Base-by-base conservation (phyloP, 2,797 vertebrate species). In the Tragelaphus eurycerus region DNA sequence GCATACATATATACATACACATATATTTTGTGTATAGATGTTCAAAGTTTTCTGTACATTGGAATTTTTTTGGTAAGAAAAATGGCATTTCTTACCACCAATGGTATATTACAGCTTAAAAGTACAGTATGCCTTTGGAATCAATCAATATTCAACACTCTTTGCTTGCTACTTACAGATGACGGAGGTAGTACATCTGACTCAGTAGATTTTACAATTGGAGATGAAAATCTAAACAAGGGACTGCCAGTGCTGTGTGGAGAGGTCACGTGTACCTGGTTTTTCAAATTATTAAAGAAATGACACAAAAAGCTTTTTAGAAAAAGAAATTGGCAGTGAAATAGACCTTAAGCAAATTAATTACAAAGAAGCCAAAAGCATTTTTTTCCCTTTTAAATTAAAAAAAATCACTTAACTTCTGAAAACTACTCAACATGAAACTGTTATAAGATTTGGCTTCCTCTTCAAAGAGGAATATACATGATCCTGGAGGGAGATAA, bases 181-280 rank as follows among this genome's bases (percentile, higher is more conserved):
- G 99, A 98, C 0, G 99, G 99, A 98, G 99, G 99, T 98, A 99
- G 99, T 78, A 99, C 99, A 98, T 99, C 99, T 91, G 99, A 98
- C 99, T 99, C 99, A 89, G 99, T 99, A 95, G 99, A 99, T 98
- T 99, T 99, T 98, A 99, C 99, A 98, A 99, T 99, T 46, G 99
- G 99, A 97, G 99, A 99, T 97, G 99, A 99, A 99, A 99, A 99
- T 85, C 99, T 99, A 98, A 99, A 99, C 17, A 99, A 98, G 84
- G 99, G 99, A 98, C 98, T 99, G 89, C 98, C 99, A 81, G 99
- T 97, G 71, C 98, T 98, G 95, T 98, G 98, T 27, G 98, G 98
- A 87, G 98, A 98, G 6, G 96, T 92, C 94, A 98, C 97, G 92
- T 98, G 98, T 97, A 99, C 98, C 99, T 99, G 97, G 67, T 98